Base-by-base conservation (phyloP, 2,888 invertebrate genomes). In the Clistopyga incitator region DNA sequence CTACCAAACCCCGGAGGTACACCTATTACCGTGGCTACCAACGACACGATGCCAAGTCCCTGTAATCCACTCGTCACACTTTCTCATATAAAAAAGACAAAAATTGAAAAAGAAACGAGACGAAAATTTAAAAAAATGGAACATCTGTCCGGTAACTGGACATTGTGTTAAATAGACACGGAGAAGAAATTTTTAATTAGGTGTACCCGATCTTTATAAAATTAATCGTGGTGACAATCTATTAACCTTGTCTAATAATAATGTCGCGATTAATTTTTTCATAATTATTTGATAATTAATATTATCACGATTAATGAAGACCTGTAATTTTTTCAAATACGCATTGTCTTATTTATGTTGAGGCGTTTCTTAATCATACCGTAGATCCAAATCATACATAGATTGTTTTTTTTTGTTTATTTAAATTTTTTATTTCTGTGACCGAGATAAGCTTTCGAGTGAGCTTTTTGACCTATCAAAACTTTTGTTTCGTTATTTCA, bases 401-500 rank as follows among this genome's bases (percentile, higher is more conserved):
- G 25, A 25, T 56, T 56, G 25, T 25, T 15, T 29, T 29, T 59
- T 38, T 18, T 25, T 10, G n/a, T n/a, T n/a, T n/a, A n/a, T n/a
- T n/a, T n/a, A n/a, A n/a, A n/a, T 47, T 0, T 1, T 3, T 0
- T 11, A 20, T n/a, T 23, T 18, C 15, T 61, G 18, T 47, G 23
- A 25, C n/a, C 6, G 71, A 6, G 54, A 34, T 20, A 34, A n/a
- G 25, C 23, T 10, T 11, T 10, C 4, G 13, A 25, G 20, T 25
- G 2, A 38, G 25, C 25, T 72, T 54, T 25, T 65, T 45, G 45
- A 54, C 20, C 20, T 11, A 71, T 76, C 23, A 76, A 61, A 71
- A 76, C 4, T 68, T 76, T 71, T 56, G 65, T 25, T 42, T 71
- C 76, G 38, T 42, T 75, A 75, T 64, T 20, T 18, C 20, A 11